Percentiles rank a stretch among this genome's conserved stretches.
Evolutionary conservation across 1,140 invertebrate genomes (phyloP).

Genomic region (Thalassaphorura encarpata): DNA sequence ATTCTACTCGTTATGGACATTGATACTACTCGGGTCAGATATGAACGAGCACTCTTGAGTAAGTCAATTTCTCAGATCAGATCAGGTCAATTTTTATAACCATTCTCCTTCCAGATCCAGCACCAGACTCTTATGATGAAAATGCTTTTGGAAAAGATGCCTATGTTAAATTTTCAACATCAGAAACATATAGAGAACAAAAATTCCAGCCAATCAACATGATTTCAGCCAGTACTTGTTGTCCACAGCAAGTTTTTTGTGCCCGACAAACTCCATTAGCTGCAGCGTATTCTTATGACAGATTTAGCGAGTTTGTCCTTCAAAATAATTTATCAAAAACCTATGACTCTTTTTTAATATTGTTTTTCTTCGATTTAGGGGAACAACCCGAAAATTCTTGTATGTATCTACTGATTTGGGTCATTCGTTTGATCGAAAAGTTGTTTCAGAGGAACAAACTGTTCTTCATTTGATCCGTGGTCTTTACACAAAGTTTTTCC

Average conservation of each 20-base stretch:
- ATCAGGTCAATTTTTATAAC: too few species aligned
- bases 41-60: not conserved
- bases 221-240: not conserved
- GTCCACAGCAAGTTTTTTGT: not conserved
- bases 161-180: not conserved
- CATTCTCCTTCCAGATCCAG: not conserved
- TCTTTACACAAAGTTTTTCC: not conserved
- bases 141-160: not conserved
- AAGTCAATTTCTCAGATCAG: too few species aligned
- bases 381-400: not conserved
- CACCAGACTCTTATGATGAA: not conserved
- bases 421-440: not conserved
- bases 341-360: too few species aligned
- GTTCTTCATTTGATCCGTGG: not conserved
- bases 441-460: not conserved
- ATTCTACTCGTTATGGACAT: slow-evolving; percentile 3
- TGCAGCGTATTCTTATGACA: not conserved
- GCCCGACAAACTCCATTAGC: not conserved
- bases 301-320: not conserved
- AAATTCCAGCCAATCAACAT: not conserved
- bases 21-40: not conserved
- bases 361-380: too few species aligned
- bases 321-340: too few species aligned
- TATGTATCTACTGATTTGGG: not conserved
- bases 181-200: not conserved